These are phyloP conservation scores for Aldrovandia affinis DNA, from an alignment of 2,797 vertebrate genomes.

Conservation along the genomic window DNA sequence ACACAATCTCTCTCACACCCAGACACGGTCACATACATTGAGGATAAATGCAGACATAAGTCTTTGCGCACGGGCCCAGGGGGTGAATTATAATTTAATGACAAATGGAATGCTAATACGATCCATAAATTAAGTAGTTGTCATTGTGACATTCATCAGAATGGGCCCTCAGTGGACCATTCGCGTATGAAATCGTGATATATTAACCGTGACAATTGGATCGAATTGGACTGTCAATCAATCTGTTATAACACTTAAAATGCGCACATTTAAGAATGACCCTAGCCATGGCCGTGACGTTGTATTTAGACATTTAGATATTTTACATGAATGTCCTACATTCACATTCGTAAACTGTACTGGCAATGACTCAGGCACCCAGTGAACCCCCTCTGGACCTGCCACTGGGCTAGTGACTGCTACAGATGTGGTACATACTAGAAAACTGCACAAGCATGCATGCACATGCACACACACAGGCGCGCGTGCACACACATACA, in stretches of 20 bases:
- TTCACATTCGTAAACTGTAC: slow-evolving; percentile 20
- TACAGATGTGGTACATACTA: neutral
- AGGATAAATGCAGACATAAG: slow-evolving; percentile 47
- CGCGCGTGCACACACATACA: slow-evolving; percentile 41
- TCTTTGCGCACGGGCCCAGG: slow-evolving; percentile 6
- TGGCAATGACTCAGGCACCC: neutral
- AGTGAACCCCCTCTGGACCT: neutral
- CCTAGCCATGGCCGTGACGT: slow-evolving; percentile 21
- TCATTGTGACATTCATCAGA: slow-evolving; percentile 81
- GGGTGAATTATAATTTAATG: slow-evolving; percentile 74
- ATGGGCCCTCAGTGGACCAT: slow-evolving; percentile 66
- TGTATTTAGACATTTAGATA: slow-evolving; percentile 32
- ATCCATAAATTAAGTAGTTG: slow-evolving; percentile 82
- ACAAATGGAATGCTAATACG: slow-evolving; percentile 79
- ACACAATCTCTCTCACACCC: neutral
- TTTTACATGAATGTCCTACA: slow-evolving; percentile 25
- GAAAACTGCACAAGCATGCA: neutral
- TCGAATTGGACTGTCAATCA: slow-evolving; percentile 42
- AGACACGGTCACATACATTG: neutral
- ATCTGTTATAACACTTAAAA: slow-evolving; percentile 25
- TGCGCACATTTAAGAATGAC: slow-evolving; percentile 17
- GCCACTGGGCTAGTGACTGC: neutral
- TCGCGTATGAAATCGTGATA: slow-evolving; percentile 78
- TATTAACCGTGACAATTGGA: slow-evolving; percentile 52
- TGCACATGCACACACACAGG: too few relatives aligned